Conservation (phyloP, 2,888 invertebrate genomes). For the Andrena dorsata region DNA sequence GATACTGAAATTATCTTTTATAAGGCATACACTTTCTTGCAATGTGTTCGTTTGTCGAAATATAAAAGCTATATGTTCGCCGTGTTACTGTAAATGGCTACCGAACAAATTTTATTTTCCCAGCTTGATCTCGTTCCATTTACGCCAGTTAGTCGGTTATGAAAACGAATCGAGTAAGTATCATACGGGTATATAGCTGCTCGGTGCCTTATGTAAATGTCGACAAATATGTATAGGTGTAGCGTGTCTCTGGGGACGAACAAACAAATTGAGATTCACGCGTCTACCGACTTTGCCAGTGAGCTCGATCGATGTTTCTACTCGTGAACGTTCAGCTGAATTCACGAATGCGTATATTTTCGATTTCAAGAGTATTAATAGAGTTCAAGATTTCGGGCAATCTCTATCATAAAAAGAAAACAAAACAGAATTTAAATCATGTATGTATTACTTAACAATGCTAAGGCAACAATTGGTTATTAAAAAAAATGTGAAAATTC, state of each 20-base stretch:
- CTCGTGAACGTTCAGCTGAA: conserved; percentile 36
- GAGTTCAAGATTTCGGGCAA: background rate
- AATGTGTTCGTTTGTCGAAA: background rate
- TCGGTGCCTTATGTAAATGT: conserved; percentile 62
- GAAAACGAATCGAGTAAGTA: conserved; percentile 44
- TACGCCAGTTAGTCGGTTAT: conserved; percentile 12
- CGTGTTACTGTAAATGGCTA: background rate
- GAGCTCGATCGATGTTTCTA: conserved; percentile 66
- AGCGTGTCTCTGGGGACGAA: conserved; percentile 58
- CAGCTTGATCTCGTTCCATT: conserved; percentile 14
- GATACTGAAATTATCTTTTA: background rate
- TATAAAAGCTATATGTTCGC: background rate
- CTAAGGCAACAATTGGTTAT: too few relatives aligned
- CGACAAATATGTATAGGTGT: conserved; percentile 40
- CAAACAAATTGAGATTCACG: conserved; percentile 71
- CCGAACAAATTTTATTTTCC: conserved; percentile 4
- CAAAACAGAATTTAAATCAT: background rate
- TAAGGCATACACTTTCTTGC: background rate
- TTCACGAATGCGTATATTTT: conserved; percentile 8
- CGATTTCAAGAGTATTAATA: conserved; percentile 1
- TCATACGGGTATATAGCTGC: conserved; percentile 13
- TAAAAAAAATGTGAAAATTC: too few relatives aligned
- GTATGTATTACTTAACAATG: too few relatives aligned
- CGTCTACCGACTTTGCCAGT: conserved; percentile 59
- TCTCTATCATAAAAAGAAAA: background rate